These are phyloP conservation scores for Eulemur rufifrons DNA, from an alignment of 2,113 vertebrate species.

Conservation along the genomic window DNA sequence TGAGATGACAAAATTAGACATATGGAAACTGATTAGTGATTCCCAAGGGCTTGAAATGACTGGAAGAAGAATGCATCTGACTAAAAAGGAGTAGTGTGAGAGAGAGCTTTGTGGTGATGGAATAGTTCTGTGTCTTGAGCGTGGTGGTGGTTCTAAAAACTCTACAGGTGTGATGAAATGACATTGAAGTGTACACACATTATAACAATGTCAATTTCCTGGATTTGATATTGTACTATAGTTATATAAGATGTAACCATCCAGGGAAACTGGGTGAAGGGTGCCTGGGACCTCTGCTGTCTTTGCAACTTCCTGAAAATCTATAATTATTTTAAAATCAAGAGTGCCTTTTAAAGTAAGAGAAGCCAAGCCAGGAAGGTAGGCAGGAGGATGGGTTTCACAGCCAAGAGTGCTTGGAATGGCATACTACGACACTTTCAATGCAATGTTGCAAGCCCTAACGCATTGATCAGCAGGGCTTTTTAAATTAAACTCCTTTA, in stretches of 20 bases:
- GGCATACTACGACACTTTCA: background rate
- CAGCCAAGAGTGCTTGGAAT: background rate
- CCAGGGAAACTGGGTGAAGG: background rate
- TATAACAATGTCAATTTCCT: background rate
- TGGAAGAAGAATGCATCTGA: no score
- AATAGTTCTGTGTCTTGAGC: background rate
- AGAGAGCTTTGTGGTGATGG: background rate
- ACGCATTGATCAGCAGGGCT: background rate
- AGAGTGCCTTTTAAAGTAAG: background rate
- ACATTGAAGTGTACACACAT: background rate
- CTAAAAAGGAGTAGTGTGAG: no score
- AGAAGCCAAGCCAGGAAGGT: background rate
- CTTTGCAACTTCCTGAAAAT: background rate
- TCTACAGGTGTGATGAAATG: background rate
- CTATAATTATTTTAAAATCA: background rate
- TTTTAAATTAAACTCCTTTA: background rate
- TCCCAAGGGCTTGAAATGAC: no score
- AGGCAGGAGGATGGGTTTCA: background rate
- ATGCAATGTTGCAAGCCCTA: background rate
- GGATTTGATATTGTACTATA: background rate
- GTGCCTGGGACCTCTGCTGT: background rate
- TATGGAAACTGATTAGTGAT: no score
- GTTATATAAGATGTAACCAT: background rate
- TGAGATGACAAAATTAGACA: no score
- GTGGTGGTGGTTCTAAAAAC: background rate